phyloP scores from a whole-genome alignment of 1,140 invertebrate species.

The Platorchestia sp. region DNA sequence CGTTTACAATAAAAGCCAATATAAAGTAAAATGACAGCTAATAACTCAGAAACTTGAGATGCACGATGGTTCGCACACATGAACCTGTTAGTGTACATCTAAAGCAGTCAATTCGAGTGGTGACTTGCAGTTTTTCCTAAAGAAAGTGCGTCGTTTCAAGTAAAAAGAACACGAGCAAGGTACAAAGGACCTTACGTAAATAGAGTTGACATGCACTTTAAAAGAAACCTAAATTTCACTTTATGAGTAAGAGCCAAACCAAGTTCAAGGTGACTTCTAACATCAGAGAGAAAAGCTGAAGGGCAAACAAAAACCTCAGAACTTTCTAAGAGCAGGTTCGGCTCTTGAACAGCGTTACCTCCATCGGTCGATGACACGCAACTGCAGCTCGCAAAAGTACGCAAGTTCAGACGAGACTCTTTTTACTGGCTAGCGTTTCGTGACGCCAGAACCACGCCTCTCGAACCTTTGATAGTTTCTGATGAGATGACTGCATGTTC shows the following conservation, averaged over 20 bases:
- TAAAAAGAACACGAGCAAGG: not conserved
- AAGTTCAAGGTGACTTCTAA: constrained; percentile 54
- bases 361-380: constrained; percentile 5
- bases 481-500: not conserved
- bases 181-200: not conserved
- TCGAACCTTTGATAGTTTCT: not conserved
- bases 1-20: not conserved
- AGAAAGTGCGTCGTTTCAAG: not conserved
- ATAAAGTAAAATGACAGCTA: not conserved
- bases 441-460: not conserved
- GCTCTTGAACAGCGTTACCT: constrained; percentile 19
- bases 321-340: constrained; percentile 42
- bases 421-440: not conserved
- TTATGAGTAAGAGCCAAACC: constrained; percentile 17
- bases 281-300: constrained; percentile 26
- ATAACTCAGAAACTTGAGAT: not conserved
- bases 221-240: constrained; percentile 11
- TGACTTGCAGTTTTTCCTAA: not conserved
- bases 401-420: not conserved
- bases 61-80: not conserved
- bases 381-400: constrained; percentile 6
- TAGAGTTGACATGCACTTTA: not conserved
- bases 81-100: not conserved
- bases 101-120: not conserved
- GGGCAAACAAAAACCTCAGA: constrained; percentile 8